Base-by-base conservation (phyloP, 2,797 vertebrate species). In the Halcyon chelicuti region DNA sequence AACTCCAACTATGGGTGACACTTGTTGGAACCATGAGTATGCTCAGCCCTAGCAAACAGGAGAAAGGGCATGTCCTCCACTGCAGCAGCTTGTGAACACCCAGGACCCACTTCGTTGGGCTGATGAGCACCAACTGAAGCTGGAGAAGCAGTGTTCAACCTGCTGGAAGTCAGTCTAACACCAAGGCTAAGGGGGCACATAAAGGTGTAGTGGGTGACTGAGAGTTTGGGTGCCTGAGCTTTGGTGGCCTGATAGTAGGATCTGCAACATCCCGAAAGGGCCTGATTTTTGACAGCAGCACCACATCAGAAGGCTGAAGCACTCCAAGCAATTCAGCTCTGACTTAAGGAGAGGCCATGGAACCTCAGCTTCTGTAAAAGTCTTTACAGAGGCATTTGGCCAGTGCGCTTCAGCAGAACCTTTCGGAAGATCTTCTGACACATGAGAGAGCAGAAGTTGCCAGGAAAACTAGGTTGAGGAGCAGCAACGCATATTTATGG, bases 361-460 rank as follows among this genome's bases (percentile, higher is more conserved):
- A 94, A 84, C 82, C 65, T 90, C 70, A 90, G 82, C 70, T 93
- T 75, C 96, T 92, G 95, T 52, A 70, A 78, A 94, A 94, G 60
- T 86, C 95, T 87, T 96, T 68, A 55, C 52, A 86, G 71, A 95
- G 63, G 88, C 74, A 60, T 54, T 94, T 94, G 91, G 89, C 73
- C 37, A 58, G 55, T 40, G 46, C 3, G 0, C 74, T 88, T 67
- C 77, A 68, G 79, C 80, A 81, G 81, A 71, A 82, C 77, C 70
- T 91, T 91, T 92, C 93, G 82, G 90, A 93, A 94, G 54, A 51
- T 84, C 66, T 81, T 93, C 72, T 94, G 94, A 94, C 63, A 90
- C 49, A 87, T 9, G 67, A 93, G 91, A 94, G 90, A 91, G 84
- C 60, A 79, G 42, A 81, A 92, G 72, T 28, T 83, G 86, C 96